A percentile compares a stretch with the other conserved stretches of the same genome.
phyloP scores from a whole-genome alignment of 2,888 invertebrate genomes.

The Gari tellinella region DNA sequence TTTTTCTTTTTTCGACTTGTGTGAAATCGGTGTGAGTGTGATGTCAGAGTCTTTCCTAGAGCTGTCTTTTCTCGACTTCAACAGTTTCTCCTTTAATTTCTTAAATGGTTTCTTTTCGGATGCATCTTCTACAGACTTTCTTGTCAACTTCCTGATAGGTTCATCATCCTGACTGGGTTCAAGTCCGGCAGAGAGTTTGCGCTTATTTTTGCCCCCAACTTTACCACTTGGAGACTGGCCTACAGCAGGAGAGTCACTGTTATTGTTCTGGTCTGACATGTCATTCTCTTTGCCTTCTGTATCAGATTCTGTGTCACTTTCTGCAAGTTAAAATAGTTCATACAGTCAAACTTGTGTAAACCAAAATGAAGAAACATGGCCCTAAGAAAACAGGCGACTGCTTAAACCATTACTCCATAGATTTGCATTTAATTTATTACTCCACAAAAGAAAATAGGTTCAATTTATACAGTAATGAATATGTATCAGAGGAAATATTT shows the following conservation, averaged over 20 bases:
- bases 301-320: background rate
- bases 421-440: no score
- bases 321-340: background rate
- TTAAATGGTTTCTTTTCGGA: constrained; percentile 16
- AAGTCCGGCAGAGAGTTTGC: constrained; percentile 13
- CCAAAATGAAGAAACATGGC: no score
- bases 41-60: no score
- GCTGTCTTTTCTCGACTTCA: background rate
- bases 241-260: constrained; percentile 7
- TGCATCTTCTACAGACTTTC: background rate
- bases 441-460: no score
- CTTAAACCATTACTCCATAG: no score
- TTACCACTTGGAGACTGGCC: no score
- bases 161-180: background rate
- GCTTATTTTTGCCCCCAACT: constrained; percentile 14
- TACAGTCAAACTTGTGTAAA: background rate
- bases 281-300: constrained; percentile 23
- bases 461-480: no score
- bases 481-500: no score
- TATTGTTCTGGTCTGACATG: constrained; percentile 27
- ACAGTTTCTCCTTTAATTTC: constrained; percentile 7
- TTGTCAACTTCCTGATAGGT: background rate
- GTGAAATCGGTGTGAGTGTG: no score
- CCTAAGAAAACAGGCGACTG: no score
- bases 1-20: no score